phyloP scores from a whole-genome alignment of 2,888 invertebrate species.

The Acanthopleura granulata region DNA sequence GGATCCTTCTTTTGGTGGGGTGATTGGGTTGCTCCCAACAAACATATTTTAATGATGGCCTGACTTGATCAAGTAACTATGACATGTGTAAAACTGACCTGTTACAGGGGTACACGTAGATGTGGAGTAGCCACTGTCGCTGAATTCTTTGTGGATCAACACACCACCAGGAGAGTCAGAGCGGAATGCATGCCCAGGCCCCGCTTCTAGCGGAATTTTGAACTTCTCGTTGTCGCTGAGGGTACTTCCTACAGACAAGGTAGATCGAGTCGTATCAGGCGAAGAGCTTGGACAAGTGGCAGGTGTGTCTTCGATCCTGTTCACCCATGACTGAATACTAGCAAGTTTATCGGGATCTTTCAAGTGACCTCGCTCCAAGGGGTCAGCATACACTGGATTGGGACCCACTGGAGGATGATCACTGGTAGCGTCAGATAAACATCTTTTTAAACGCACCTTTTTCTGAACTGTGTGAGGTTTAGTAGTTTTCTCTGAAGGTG shows the following conservation, averaged over 20 bases:
- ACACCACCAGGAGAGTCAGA: not conserved
- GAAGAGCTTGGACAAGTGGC: not conserved
- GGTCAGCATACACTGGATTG: no score
- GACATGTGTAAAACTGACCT: no score
- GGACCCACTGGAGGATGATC: no score
- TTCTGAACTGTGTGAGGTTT: no score
- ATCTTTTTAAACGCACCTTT: no score
- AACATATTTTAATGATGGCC: no score
- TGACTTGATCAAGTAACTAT: no score
- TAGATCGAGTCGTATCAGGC: conserved; percentile 5
- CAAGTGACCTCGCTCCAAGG: conserved; percentile 22
- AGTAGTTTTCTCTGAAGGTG: no score
- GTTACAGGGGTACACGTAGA: not conserved
- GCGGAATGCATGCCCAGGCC: not conserved
- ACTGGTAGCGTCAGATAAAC: no score
- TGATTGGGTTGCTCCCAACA: no score
- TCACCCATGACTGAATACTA: conserved; percentile 45
- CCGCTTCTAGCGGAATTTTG: not conserved
- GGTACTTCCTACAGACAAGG: not conserved
- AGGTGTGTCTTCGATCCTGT: conserved; percentile 28
- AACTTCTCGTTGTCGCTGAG: conserved; percentile 7
- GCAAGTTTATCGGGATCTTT: conserved; percentile 39
- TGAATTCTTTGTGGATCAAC: not conserved
- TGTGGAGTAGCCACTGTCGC: conserved; percentile 14
- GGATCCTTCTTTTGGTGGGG: no score